Evolutionary conservation across 2,113 vertebrate species (phyloP).

Genomic region (Antennarius striatus): DNA sequence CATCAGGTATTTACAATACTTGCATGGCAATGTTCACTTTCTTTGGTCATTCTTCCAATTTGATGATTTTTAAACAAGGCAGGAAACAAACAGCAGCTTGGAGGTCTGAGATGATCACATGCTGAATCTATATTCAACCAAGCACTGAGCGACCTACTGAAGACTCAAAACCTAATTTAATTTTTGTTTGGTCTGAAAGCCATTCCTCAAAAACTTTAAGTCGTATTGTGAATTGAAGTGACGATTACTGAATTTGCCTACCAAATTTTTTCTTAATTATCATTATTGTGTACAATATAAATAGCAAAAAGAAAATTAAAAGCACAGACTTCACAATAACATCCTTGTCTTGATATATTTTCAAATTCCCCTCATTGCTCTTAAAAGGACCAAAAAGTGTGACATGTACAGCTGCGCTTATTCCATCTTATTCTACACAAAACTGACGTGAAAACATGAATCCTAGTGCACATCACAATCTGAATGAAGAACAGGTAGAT

Average conservation of each 20-base stretch:
- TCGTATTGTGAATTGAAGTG: constrained; percentile 31
- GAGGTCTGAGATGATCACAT: constrained; percentile 60
- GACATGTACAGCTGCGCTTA: constrained; percentile 60
- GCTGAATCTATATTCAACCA: constrained; percentile 63
- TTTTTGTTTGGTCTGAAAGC: constrained; percentile 56
- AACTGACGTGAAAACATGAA: constrained; percentile 64
- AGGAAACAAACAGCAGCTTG: constrained; percentile 57
- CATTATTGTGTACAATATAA: constrained; percentile 73
- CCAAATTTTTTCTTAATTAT: constrained; percentile 39
- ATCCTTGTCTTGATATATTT: constrained; percentile 61
- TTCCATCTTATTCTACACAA: constrained; percentile 63
- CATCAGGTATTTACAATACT: constrained; percentile 95
- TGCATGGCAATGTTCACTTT: constrained; percentile 82
- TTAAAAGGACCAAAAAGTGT: constrained; percentile 48
- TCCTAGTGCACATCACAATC: constrained; percentile 65
- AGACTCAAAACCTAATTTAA: constrained; percentile 44
- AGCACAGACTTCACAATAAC: constrained; percentile 66
- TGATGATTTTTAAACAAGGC: constrained; percentile 65
- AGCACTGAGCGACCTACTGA: constrained; percentile 54
- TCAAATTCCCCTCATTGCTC: constrained; percentile 54
- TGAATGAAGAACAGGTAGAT: constrained; percentile 64
- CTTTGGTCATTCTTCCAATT: constrained; percentile 95
- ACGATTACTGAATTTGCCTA: constrained; percentile 48
- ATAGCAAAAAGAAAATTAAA: constrained; percentile 69
- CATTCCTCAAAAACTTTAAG: constrained; percentile 55